Percentiles rank a stretch among this genome's conserved stretches.
Evolutionary conservation across 2,797 vertebrate genomes (phyloP).

Genomic region (Sarcoramphus papa): DNA sequence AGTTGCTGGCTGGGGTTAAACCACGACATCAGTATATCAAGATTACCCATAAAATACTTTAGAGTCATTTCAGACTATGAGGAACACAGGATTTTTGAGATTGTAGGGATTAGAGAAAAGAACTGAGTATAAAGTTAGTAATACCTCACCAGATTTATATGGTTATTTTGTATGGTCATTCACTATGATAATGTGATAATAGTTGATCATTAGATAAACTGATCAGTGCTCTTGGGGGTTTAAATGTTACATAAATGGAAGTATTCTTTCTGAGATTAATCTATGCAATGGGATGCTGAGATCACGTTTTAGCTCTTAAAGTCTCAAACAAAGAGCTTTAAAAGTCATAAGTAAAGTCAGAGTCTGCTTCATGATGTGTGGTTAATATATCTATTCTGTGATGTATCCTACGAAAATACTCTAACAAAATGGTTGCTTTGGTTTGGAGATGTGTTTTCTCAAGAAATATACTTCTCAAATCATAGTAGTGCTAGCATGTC

Average conservation of each 20-base stretch:
- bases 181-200: background rate
- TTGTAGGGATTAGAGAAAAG: background rate
- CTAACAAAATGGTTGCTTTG: background rate
- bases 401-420: background rate
- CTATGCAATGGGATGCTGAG: background rate
- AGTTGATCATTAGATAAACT: background rate
- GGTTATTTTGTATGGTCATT: background rate
- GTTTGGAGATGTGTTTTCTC: background rate
- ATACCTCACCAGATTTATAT: background rate
- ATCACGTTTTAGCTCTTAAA: background rate
- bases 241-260: background rate
- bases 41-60: background rate
- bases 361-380: background rate
- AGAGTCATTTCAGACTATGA: background rate
- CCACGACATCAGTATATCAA: background rate
- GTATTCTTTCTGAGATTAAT: background rate
- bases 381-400: background rate
- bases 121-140: background rate
- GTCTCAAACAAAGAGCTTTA: background rate
- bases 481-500: background rate
- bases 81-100: background rate
- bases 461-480: background rate
- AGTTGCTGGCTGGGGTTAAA: too few species aligned
- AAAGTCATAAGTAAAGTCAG: background rate
- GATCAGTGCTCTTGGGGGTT: background rate